Evolutionary conservation across 2,888 invertebrate genomes (phyloP).

Genomic region (Tachina lurida): DNA sequence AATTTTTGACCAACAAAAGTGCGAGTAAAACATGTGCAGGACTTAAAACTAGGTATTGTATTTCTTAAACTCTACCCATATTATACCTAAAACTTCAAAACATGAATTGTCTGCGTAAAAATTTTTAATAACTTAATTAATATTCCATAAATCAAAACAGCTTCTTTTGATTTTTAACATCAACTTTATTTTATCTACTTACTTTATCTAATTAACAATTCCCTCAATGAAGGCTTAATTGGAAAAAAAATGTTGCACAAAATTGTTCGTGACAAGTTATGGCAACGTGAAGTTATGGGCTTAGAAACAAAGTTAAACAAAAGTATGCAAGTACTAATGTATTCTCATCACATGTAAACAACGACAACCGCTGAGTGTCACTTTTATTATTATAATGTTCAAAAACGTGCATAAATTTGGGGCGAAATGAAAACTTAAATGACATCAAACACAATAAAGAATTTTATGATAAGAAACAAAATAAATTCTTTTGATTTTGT

Average conservation of each 20-base stretch:
- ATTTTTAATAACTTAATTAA: slow-evolving; percentile 1
- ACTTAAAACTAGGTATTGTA: too few relatives aligned
- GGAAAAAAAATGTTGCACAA: slow-evolving; percentile 13
- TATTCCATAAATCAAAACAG: slow-evolving; percentile 1
- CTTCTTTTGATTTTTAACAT: not conserved
- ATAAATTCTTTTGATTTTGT: slow-evolving; percentile 4
- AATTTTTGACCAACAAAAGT: too few relatives aligned
- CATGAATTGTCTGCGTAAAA: not conserved
- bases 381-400: slow-evolving; percentile 23
- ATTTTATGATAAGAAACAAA: slow-evolving; percentile 11
- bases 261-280: not conserved
- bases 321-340: not conserved
- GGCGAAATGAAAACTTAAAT: slow-evolving; percentile 46
- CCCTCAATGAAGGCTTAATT: slow-evolving; percentile 23
- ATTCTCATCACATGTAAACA: slow-evolving; percentile 29
- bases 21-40: too few relatives aligned
- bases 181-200: not conserved
- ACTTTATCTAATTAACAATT: slow-evolving; percentile 26
- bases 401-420: slow-evolving; percentile 52
- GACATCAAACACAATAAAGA: slow-evolving; percentile 45
- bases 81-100: too few relatives aligned
- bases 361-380: slow-evolving; percentile 16
- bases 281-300: not conserved
- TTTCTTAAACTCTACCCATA: too few relatives aligned
- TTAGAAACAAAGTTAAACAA: not conserved